Evolutionary conservation across 2,113 vertebrate genomes (phyloP).

Genomic region (Protobothrops flavoviridis): DNA sequence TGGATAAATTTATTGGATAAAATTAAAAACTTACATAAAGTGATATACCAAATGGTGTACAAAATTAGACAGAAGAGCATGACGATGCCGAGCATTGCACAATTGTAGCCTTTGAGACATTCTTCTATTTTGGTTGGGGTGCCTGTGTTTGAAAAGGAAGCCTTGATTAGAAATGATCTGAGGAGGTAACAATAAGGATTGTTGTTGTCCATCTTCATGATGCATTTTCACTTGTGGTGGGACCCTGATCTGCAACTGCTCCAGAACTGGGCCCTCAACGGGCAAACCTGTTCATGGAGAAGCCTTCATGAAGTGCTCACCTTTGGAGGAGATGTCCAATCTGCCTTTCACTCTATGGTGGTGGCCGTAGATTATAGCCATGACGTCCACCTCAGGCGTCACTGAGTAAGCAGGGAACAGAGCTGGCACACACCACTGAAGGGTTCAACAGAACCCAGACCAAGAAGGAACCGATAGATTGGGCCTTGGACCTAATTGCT

Average conservation of each 20-base stretch:
- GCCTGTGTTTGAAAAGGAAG: not conserved
- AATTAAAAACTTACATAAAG: not conserved
- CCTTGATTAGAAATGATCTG: not conserved
- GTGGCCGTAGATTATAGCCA: no score
- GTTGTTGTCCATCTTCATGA: not conserved
- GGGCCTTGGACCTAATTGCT: not conserved
- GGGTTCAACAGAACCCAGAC: not conserved
- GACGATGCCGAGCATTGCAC: rapidly evolving
- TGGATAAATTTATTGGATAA: not conserved
- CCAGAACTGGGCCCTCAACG: no score
- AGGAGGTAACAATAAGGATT: not conserved
- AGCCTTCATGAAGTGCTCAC: no score
- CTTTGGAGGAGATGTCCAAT: no score
- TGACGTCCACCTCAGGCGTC: not conserved
- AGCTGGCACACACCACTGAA: not conserved
- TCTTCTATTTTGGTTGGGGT: not conserved
- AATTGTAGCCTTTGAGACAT: not conserved
- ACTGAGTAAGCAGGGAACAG: not conserved
- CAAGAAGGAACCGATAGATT: not conserved
- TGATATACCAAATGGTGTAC: not conserved
- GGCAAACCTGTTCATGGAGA: no score
- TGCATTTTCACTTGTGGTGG: not conserved
- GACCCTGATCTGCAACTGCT: no score
- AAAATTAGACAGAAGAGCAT: not conserved
- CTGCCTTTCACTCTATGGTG: no score